Base-by-base conservation (phyloP, 2,888 invertebrate genomes). In the Coremacera marginata region DNA sequence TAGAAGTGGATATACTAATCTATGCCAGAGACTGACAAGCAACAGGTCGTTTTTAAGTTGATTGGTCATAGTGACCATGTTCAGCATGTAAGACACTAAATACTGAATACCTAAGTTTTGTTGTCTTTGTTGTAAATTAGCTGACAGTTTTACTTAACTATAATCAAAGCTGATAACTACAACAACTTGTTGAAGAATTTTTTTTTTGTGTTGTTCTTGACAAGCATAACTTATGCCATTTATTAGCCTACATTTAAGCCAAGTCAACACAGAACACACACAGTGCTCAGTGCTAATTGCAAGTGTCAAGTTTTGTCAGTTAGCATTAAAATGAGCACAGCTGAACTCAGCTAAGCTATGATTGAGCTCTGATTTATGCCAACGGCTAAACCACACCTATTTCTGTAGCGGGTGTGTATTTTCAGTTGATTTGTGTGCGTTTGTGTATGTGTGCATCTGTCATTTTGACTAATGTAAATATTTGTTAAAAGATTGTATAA, bases 231-330 rank as follows among this genome's bases (percentile, higher is more conserved):
- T 11, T n/a, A 2, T 19, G 52, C 22, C 49, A 74, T 74, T 74
- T 74, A 74, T 74, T 63, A 65, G 52, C 37, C 34, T 16, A 14
- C 19, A 65, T 52, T 65, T 0, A 31, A 73, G 51, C 27, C 73
- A 57, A 19, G 37, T 71, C 25, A 19, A 19, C 31, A 11, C 34
- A 11, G 14, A 19, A 19, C 31, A 11, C 34, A 11, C 34, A 60
- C 3, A 3, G 3, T 22, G 25, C 57, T 25, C 11, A 14, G 57
- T 55, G 52, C 65, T 65, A 65, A 65, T 65, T 65, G 74, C 25
- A 16, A 14, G 34, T 55, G 55, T 37, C 71, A 31, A 37, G 34
- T 34, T 37, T 19, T 19, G 31, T 34, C 55, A 8, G n/a, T 37
- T 70, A 14, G 63, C 31, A 25, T 27, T 19, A n/a, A 34, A 34